These are phyloP conservation scores for Alcedo quadribrachys DNA, from an alignment of 2,797 vertebrate genomes.

Conservation along the genomic window DNA sequence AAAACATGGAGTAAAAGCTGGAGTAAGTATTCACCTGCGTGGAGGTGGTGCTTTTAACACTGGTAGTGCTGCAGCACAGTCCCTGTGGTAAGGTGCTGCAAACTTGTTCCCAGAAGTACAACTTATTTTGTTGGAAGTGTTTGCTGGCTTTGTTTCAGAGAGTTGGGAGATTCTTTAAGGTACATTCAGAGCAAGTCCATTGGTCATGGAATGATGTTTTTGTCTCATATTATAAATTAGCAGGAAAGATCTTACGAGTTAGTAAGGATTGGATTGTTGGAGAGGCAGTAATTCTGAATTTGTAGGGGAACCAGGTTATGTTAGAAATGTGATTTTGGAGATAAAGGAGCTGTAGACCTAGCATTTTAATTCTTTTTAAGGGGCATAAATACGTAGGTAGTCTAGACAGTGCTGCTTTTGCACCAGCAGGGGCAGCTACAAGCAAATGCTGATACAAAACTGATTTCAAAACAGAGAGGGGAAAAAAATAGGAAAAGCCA, in stretches of 20 bases:
- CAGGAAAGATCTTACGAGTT: background rate
- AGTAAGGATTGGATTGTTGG: background rate
- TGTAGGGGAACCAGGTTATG: background rate
- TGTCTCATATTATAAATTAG: background rate
- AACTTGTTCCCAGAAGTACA: background rate
- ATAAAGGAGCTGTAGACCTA: background rate
- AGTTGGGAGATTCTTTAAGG: background rate
- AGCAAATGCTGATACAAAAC: background rate
- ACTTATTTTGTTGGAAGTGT: background rate
- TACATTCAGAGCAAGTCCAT: accelerated
- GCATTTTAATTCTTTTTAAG: background rate
- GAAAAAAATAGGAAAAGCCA: background rate
- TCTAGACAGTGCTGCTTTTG: slow-evolving; percentile 7
- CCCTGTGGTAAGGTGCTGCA: background rate
- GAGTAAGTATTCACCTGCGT: background rate
- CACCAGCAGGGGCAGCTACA: slow-evolving; percentile 35
- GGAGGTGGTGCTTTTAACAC: background rate
- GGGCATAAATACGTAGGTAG: background rate
- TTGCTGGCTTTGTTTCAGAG: background rate
- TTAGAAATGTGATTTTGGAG: background rate
- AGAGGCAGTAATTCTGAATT: background rate
- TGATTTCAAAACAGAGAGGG: background rate
- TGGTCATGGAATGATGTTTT: background rate
- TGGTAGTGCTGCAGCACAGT: background rate
- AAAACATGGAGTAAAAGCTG: background rate